Evolutionary conservation across 2,113 vertebrate genomes (phyloP).

Genomic region (Actenoides hombroni): DNA sequence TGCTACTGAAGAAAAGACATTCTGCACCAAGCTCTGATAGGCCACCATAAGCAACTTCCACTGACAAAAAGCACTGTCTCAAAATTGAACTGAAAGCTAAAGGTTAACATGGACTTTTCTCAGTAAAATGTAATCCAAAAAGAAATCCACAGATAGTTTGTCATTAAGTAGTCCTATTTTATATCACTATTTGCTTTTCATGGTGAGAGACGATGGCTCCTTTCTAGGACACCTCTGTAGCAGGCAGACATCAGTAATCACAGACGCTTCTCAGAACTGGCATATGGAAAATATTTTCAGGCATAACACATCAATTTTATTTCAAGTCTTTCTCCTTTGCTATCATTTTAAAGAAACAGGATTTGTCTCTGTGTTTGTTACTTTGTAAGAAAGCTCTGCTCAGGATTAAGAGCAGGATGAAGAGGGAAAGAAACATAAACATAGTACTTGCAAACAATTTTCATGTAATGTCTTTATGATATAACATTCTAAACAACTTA

Average conservation of each 20-base stretch:
- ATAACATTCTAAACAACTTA: background rate
- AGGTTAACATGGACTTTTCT: background rate
- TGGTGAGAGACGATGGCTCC: background rate
- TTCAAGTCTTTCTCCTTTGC: background rate
- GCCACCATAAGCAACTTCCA: background rate
- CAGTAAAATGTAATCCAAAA: background rate
- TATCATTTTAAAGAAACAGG: background rate
- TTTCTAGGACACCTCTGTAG: background rate
- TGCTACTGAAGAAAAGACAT: background rate
- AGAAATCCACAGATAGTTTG: background rate
- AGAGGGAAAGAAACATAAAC: background rate
- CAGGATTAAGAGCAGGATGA: background rate
- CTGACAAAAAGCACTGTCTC: background rate
- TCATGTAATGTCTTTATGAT: background rate
- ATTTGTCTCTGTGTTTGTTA: background rate
- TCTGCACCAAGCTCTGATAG: conserved; percentile 63
- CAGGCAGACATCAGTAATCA: background rate
- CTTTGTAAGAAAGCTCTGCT: background rate
- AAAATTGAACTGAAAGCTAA: background rate
- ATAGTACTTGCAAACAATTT: background rate
- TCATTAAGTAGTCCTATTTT: background rate
- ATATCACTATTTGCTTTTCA: background rate
- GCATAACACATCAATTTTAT: background rate
- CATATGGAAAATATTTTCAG: background rate
- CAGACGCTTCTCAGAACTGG: background rate